Evolutionary conservation across 1,140 invertebrate species (phyloP), one percentile per base, ranked within the genome.

Genomic region (Lordiphosa mommai): DNA sequence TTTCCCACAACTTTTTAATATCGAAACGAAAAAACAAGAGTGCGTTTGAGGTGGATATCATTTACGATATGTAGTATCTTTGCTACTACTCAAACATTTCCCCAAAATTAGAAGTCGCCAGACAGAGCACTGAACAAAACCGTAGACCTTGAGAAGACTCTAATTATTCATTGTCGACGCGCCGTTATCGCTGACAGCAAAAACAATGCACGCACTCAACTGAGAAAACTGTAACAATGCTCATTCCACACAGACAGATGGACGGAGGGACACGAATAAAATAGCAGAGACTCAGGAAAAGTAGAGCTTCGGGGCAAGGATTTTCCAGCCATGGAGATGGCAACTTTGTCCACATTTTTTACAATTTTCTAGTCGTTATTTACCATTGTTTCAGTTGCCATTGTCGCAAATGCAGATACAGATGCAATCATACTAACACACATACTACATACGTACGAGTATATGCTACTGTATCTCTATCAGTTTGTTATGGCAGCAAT

Each of bases 351-450:
- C 61, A 79, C 73, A 80, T 80, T 76, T 80, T 82, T 80, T 61
- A 82, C 76, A 80, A 80, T 80, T 82, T 76, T 80, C 71, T 80
- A 80, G 76, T 82, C 77, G 77, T 80, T 82, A 80, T 80, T 82
- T 76, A 76, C 71, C 76, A 82, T 82, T 80, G 76, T 82, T 80
- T 71, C 51, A 72, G 53, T 63, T 63, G 53, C 36, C 57, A 80
- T 63, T 56, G 64, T 44, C 44, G 59, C 40, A 48, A 34, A 61
- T 50, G 43, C 43, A 50, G 55, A 32, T 51, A 51, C 48, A 33
- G 37, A 38, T 29, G 10, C 23, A 46, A 23, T 10, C 46, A 36
- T 56, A 47, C 20, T 30, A 6, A 59, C 6, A 37, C 20, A 46
- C 17, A n/a, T n/a, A n/a, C n/a, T n/a, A 37, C 29, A 34, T 23